Evolutionary conservation across 1,140 invertebrate genomes (phyloP).

Genomic region (Geopemphigus sp.): DNA sequence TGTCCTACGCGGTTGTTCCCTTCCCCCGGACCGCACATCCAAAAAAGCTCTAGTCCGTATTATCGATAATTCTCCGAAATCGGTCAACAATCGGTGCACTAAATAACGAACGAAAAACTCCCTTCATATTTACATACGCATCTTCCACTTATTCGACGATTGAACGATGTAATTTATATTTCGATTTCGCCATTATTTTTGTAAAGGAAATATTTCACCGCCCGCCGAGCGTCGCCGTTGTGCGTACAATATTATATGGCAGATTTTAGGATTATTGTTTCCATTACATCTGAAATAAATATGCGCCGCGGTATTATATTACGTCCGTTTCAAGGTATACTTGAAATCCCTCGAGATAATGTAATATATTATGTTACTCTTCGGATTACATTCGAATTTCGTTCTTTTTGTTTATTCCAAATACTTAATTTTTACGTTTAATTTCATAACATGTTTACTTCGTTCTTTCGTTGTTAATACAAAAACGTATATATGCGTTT

Average conservation of each 20-base stretch:
- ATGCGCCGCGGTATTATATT: too few relatives aligned
- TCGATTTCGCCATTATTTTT: neutral
- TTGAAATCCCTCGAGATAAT: neutral
- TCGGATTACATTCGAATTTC: too few relatives aligned
- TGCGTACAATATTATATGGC: neutral
- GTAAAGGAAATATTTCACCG: constrained; percentile 11
- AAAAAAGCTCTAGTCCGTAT: neutral
- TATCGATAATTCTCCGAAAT: neutral
- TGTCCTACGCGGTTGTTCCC: constrained; percentile 15
- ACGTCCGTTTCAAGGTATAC: too few relatives aligned
- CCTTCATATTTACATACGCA: neutral
- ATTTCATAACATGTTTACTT: too few relatives aligned
- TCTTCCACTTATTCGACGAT: neutral
- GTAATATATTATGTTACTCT: neutral
- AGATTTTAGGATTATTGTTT: neutral
- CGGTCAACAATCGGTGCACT: neutral
- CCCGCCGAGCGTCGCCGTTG: too few relatives aligned
- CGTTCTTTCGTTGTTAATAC: too few relatives aligned
- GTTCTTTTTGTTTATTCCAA: too few relatives aligned
- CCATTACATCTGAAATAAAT: neutral
- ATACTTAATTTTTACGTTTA: too few relatives aligned
- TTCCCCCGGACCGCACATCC: too few relatives aligned
- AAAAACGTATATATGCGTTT: too few relatives aligned
- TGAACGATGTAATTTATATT: neutral
- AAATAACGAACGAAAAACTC: neutral